Base-by-base conservation (phyloP, 2,797 vertebrate species). In the Eidolon dupreanum region DNA sequence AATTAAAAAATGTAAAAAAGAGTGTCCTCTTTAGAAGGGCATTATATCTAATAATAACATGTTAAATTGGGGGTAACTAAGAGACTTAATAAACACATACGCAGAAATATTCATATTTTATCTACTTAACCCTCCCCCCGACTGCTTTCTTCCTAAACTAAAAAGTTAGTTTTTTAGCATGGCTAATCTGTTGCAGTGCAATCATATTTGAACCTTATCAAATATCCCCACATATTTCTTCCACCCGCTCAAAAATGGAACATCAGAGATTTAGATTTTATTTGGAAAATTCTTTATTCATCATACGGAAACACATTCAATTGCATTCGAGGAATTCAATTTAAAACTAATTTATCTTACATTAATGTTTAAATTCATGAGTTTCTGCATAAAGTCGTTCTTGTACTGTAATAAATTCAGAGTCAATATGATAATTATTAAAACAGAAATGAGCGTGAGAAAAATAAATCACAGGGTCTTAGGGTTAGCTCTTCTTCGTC, bases 331-430 rank as follows among this genome's bases (percentile, higher is more conserved):
- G 94, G 97, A 98, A 98, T 98, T 98, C 97, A 98, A 98, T 98
- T 98, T 98, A 87, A 97, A 98, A 98, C 96, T 95, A 95, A 98
- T 98, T 98, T 98, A 98, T 98, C 97, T 96, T 94, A 97, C 84
- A 96, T 97, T 97, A 98, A 98, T 97, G 98, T 98, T 98, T 97
- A 97, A 98, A 98, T 98, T 96, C 98, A 97, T 87, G 93, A 96
- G 95, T 95, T 96, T 97, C 97, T 95, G 86, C 95, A 97, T 88
- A 85, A 97, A 98, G 94, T 88, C 96, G 66, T 97, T 97, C 97
- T 97, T 97, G 87, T 24, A 78, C 96, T 95, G 90, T 26, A 96
- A 97, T 95, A 97, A 94, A 98, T 97, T 98, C 98, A 96, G 90
- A 97, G 70, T 10, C 96, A 92, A 92, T 96, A 79, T 51, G 96